Conservation (phyloP, 2,888 invertebrate species). For the Melikaiella ostensackeni region DNA sequence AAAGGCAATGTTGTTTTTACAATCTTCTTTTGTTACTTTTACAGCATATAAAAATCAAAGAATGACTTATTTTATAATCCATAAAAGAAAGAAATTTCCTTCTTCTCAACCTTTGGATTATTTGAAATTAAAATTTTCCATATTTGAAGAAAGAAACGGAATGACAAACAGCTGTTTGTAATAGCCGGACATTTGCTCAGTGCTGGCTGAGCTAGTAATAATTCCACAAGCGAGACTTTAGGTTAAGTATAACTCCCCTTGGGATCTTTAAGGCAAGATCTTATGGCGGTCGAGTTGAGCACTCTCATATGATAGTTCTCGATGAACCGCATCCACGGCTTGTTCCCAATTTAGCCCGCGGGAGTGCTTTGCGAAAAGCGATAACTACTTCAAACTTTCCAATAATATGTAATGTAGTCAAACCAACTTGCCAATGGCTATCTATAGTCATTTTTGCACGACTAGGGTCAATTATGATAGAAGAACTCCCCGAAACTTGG, state of each 20-base stretch:
- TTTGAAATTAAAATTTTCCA: neutral
- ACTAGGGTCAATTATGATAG: constrained; percentile 30
- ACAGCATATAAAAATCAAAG: rapidly evolving
- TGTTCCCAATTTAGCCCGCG: constrained; percentile 52
- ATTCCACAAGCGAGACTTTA: constrained; percentile 45
- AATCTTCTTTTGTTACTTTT: too few relatives aligned
- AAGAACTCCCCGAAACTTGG: neutral
- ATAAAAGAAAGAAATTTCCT: too few relatives aligned
- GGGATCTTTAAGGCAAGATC: constrained; percentile 58
- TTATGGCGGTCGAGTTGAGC: constrained; percentile 47
- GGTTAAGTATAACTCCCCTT: constrained; percentile 57
- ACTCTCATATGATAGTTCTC: constrained; percentile 47
- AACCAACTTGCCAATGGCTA: constrained; percentile 46
- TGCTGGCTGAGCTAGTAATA: neutral
- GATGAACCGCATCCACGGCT: constrained; percentile 46
- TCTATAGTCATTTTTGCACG: constrained; percentile 41
- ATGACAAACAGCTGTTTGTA: constrained; percentile 6
- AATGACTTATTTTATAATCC: too few relatives aligned
- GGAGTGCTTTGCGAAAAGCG: constrained; percentile 58
- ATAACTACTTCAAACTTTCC: constrained; percentile 61
- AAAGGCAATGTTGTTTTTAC: too few relatives aligned
- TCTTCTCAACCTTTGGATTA: too few relatives aligned
- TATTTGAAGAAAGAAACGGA: neutral
- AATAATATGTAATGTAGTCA: constrained; percentile 56
- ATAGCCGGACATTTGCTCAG: constrained; percentile 1